Evolutionary conservation across 2,797 vertebrate species (phyloP).

Genomic region (Manis crassicaudata): DNA sequence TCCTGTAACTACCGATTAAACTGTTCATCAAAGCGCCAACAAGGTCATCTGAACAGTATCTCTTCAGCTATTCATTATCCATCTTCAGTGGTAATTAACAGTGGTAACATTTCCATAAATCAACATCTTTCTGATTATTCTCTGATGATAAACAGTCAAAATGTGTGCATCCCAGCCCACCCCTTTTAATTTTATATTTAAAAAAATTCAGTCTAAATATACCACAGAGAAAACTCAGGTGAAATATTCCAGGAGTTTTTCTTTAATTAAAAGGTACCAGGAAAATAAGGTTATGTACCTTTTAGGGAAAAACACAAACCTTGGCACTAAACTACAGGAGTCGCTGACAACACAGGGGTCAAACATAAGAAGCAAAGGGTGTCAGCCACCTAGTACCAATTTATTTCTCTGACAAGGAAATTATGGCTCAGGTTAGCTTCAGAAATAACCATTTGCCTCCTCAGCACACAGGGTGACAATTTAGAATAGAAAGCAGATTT

Average conservation of each 20-base stretch:
- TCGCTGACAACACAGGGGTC: neutral
- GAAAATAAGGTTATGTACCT: conserved; percentile 56
- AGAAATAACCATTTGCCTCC: conserved; percentile 43
- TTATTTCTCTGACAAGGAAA: conserved; percentile 32
- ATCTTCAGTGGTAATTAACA: conserved; percentile 87
- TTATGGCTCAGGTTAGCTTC: conserved; percentile 14
- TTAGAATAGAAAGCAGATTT: conserved; percentile 17
- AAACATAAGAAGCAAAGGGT: conserved; percentile 15
- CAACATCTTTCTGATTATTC: conserved; percentile 87
- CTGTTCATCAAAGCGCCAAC: conserved; percentile 86
- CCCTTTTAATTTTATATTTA: conserved; percentile 69
- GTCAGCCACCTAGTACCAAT: neutral
- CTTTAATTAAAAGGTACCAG: conserved; percentile 50
- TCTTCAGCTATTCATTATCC: conserved; percentile 88
- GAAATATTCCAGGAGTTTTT: neutral
- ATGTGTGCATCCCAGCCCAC: conserved; percentile 50
- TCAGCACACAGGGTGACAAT: neutral
- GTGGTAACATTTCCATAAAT: conserved; percentile 89
- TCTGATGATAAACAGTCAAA: conserved; percentile 76
- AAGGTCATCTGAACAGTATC: conserved; percentile 85
- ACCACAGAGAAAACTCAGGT: conserved; percentile 50
- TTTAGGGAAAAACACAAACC: conserved; percentile 39
- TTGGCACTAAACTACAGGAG: neutral
- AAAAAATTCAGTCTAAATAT: conserved; percentile 73
- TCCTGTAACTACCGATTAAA: conserved; percentile 90